These are phyloP conservation scores for Rhombomys opimus DNA, from an alignment of 2,113 vertebrate species.

Conservation along the genomic window DNA sequence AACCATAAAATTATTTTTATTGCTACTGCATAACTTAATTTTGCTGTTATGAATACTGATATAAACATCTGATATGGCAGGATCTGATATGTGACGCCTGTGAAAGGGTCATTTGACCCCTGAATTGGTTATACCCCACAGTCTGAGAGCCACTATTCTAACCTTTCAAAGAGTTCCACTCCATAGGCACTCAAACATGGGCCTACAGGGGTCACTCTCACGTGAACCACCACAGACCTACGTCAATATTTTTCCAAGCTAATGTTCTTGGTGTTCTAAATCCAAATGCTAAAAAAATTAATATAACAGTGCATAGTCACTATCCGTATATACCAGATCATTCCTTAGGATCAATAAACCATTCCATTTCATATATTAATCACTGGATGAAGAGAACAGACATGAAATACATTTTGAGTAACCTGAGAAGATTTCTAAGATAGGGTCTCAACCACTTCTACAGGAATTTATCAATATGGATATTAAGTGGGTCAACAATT, in stretches of 20 bases:
- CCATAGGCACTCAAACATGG: neutral
- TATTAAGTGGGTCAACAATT: neutral
- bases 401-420: neutral
- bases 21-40: neutral
- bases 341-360: slow-evolving; percentile 10
- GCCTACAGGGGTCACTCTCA: neutral
- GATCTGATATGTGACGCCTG: neutral
- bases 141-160: neutral
- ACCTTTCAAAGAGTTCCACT: neutral
- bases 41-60: neutral
- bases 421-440: neutral
- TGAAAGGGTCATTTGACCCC: neutral
- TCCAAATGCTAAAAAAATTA: neutral
- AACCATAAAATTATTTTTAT: neutral
- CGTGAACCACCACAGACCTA: neutral
- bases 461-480: neutral
- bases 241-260: slow-evolving; percentile 36
- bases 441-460: neutral
- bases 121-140: neutral
- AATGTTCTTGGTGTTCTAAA: neutral
- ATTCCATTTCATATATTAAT: slow-evolving; percentile 14
- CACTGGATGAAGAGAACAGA: neutral
- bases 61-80: neutral
- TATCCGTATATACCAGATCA: neutral
- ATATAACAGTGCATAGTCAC: neutral